Evolutionary conservation across 2,113 vertebrate genomes (phyloP), one percentile per base, ranked within the genome.

Genomic region (Carlito syrichta): DNA sequence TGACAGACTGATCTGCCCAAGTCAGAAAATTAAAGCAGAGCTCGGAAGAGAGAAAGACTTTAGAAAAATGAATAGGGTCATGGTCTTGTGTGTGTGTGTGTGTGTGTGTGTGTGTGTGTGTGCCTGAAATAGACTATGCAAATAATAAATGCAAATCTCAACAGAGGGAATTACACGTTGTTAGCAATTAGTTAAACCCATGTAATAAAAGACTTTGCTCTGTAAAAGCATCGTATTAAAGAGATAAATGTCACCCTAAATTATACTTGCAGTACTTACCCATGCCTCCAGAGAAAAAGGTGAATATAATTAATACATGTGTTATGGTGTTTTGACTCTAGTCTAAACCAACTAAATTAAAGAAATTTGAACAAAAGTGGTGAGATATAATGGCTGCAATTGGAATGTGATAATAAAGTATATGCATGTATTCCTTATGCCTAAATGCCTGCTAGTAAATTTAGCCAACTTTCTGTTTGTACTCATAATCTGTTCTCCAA

Each of bases 181-280:
- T 76, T 96, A 97, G 17, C 81, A 95, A 45, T 25, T 2, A 87
- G 68, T 38, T 27, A 93, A 95, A 3, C 62, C 35, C 14, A 10
- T 93, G 0, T 63, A 90, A 60, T 56, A 63, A 71, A 95, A 25
- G 16, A 52, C 60, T 54, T 52, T 88, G 50, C 56, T 7, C 38
- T 62, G 1, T 48, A 76, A 95, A 92, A 81, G 50, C 20, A 63
- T 82, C 54, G 6, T 94, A 56, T 88, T 78, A 96, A 30, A 74
- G 69, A 91, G 56, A 89, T 86, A 96, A 97, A 86, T 23, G 56
- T 78, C 50, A 94, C 17, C 85, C 35, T 89, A 83, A 96, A 76
- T 93, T 84, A 60, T 9, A 66, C 56, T 83, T 96, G 35, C 1
- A 91, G 71, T 86, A 40, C 38, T 92, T 94, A 32, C 1, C 68